phyloP scores from a whole-genome alignment of 2,888 invertebrate species.

The Macrosoma leucophasiata region DNA sequence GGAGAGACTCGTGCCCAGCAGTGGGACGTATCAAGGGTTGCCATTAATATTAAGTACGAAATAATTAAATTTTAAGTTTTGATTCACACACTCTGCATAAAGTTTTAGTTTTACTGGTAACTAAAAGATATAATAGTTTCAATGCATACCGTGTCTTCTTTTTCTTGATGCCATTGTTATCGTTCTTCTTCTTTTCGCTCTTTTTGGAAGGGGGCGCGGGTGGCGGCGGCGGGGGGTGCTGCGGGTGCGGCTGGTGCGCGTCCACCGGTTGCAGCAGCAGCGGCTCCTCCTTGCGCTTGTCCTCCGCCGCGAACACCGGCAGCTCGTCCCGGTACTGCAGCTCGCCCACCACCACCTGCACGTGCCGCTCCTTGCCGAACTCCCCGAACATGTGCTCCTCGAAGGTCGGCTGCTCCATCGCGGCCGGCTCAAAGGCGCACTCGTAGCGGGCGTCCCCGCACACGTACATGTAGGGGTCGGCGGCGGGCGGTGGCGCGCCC shows the following conservation, averaged over 20 bases:
- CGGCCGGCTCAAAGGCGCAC: constrained; percentile 57
- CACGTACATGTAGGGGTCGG: constrained; percentile 70
- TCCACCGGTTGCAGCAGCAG: constrained; percentile 56
- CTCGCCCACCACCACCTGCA: constrained; percentile 71
- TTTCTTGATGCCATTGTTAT: constrained; percentile 91
- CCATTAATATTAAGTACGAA: too few species aligned
- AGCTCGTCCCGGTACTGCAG: constrained; percentile 68
- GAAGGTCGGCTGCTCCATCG: constrained; percentile 81
- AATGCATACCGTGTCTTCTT: constrained; percentile 88
- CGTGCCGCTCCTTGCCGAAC: constrained; percentile 77
- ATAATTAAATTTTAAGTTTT: too few species aligned
- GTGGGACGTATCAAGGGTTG: too few species aligned
- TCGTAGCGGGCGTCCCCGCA: constrained; percentile 66
- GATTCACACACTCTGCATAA: too few species aligned
- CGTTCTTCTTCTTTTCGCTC: constrained; percentile 87
- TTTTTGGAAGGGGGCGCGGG: constrained; percentile 76
- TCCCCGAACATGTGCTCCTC: constrained; percentile 89
- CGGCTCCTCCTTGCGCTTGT: constrained; percentile 63
- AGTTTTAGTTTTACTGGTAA: too few species aligned
- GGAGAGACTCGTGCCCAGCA: too few species aligned
- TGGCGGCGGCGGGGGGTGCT: constrained; percentile 53
- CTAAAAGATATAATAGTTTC: neutral
- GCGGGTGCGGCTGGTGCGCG: constrained; percentile 42
- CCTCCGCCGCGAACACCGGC: constrained; percentile 49
- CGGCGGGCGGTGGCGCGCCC: constrained; percentile 65